Evolutionary conservation across 2,888 invertebrate genomes (phyloP).

Genomic region (Dynastes tityus): DNA sequence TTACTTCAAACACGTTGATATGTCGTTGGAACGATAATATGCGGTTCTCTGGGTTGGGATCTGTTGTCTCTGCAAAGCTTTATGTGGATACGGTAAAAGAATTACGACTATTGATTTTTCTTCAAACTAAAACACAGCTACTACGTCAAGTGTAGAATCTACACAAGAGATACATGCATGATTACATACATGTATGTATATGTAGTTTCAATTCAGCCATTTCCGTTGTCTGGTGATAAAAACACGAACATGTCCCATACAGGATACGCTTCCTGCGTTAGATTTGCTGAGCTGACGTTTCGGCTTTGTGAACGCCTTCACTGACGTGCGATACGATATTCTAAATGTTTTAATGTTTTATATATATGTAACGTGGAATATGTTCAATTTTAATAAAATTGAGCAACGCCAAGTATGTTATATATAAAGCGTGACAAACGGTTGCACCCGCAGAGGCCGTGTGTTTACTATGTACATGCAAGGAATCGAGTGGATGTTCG

Average conservation of each 20-base stretch:
- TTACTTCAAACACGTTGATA: not conserved
- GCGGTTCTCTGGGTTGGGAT: not conserved
- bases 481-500: too few species aligned
- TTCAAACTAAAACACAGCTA: not conserved
- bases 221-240: not conserved
- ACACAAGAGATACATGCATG: not conserved
- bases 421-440: too few species aligned
- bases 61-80: not conserved
- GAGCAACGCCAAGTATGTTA: too few species aligned
- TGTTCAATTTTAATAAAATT: too few species aligned
- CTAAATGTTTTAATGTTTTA: not conserved
- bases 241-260: not conserved
- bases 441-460: too few species aligned
- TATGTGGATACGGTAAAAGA: not conserved
- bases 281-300: not conserved
- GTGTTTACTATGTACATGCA: too few species aligned
- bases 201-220: not conserved
- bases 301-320: constrained; percentile 4
- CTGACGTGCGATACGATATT: not conserved
- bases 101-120: constrained; percentile 14
- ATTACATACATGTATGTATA: not conserved
- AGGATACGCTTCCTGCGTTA: not conserved
- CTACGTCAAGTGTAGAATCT: not conserved
- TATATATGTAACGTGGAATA: too few species aligned
- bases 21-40: not conserved